These are phyloP conservation scores for Hylia prasina DNA, from an alignment of 2,113 vertebrate genomes.

Conservation along the genomic window DNA sequence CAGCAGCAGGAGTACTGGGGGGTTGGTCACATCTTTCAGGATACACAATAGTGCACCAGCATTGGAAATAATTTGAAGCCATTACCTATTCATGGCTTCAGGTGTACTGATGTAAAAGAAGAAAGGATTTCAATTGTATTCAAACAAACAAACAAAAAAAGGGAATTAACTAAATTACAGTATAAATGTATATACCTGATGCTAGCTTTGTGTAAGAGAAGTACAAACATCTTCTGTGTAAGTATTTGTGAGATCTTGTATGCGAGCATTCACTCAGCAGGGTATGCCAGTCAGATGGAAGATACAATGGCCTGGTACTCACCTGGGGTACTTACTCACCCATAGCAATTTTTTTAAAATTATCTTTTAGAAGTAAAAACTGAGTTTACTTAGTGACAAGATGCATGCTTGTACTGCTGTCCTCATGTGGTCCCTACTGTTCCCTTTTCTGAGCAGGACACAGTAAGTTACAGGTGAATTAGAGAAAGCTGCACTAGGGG, in stretches of 20 bases:
- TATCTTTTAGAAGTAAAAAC: background rate
- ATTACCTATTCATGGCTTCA: background rate
- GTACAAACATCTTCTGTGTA: background rate
- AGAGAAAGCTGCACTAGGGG: background rate
- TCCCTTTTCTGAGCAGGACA: background rate
- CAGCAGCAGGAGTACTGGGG: background rate
- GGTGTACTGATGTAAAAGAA: background rate
- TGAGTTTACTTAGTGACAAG: background rate
- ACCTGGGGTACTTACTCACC: background rate
- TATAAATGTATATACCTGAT: background rate
- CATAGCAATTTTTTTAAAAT: background rate
- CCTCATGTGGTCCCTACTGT: background rate
- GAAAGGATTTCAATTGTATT: background rate
- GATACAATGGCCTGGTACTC: background rate
- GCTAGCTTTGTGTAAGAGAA: background rate
- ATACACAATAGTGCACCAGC: rapidly evolving
- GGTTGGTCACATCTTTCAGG: background rate
- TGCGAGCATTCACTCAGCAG: background rate
- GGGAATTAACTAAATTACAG: background rate
- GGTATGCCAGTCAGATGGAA: background rate
- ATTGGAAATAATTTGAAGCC: background rate
- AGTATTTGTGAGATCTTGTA: background rate
- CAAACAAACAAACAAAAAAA: background rate
- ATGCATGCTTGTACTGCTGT: background rate
- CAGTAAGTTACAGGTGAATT: background rate